Conservation (phyloP, 2,888 invertebrate genomes). For the Drosophila leonis region DNA sequence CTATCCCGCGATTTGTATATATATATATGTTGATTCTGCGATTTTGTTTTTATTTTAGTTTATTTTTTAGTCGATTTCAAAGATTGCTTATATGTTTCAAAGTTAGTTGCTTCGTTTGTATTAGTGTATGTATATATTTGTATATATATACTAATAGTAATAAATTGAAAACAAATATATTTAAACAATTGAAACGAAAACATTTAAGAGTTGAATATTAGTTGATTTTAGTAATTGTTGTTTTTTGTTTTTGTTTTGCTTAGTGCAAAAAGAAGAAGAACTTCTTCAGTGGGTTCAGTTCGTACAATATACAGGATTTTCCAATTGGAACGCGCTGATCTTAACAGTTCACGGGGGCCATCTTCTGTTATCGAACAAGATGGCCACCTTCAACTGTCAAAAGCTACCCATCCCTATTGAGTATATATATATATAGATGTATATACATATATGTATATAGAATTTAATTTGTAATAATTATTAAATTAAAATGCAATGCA, state of each 20-base stretch:
- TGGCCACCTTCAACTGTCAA: constrained; percentile 2
- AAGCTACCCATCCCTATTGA: constrained; percentile 12
- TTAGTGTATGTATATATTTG: constrained; percentile 35
- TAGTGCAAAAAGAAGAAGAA: constrained; percentile 76
- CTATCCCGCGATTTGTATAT: constrained; percentile 30
- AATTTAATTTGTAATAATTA: constrained; percentile 47
- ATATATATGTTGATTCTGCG: constrained; percentile 38
- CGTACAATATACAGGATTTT: constrained; percentile 60
- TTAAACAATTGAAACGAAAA: constrained; percentile 64
- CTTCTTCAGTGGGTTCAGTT: constrained; percentile 80
- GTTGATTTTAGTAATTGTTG: constrained; percentile 34
- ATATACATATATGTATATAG: constrained; percentile 6
- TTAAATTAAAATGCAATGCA: constrained; percentile 75
- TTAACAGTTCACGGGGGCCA: background rate
- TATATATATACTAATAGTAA: constrained; percentile 43
- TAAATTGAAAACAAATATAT: constrained; percentile 16
- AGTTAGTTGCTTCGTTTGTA: constrained; percentile 73
- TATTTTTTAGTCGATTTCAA: constrained; percentile 69
- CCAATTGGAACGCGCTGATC: constrained; percentile 5
- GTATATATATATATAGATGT: constrained; percentile 13
- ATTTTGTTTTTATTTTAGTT: constrained; percentile 34
- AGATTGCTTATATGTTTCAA: constrained; percentile 83
- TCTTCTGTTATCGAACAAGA: background rate
- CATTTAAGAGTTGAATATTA: constrained; percentile 49
- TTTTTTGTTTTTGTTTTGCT: constrained; percentile 50